Percentiles rank a stretch among this genome's conserved stretches.
phyloP scores from a whole-genome alignment of 1,140 invertebrate species.

The Bombus polaris region DNA sequence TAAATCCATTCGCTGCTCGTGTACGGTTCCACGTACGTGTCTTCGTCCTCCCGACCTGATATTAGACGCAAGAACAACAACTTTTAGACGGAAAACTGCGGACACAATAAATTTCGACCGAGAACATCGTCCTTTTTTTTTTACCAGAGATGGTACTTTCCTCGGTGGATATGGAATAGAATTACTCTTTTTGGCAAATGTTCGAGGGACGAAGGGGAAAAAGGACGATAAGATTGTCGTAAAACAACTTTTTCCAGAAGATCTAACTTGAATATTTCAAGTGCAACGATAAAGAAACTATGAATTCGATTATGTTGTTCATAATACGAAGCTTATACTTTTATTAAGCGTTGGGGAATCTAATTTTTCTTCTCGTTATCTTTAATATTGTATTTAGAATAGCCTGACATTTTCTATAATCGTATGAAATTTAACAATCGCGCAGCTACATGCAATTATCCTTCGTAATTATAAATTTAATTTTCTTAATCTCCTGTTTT shows the following conservation, averaged over 20 bases:
- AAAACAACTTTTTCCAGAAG: background rate
- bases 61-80: conserved; percentile 1
- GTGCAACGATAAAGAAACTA: too few species aligned
- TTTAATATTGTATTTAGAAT: too few species aligned
- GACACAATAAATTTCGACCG: background rate
- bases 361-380: too few species aligned
- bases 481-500: too few species aligned
- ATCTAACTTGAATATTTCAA: background rate
- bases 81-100: background rate
- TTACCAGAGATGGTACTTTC: background rate
- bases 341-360: too few species aligned
- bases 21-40: conserved; percentile 88
- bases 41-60: conserved; percentile 85
- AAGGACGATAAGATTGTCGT: background rate
- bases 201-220: background rate
- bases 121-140: background rate
- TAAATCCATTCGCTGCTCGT: conserved; percentile 89
- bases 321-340: too few species aligned
- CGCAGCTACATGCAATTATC: too few species aligned
- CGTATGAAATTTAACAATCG: too few species aligned
- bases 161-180: background rate
- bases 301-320: too few species aligned
- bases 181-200: background rate
- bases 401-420: too few species aligned
- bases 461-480: too few species aligned